Conservation (phyloP, 37 sponge, comb jelly and placozoan species). For the Agelas oroides region DNA sequence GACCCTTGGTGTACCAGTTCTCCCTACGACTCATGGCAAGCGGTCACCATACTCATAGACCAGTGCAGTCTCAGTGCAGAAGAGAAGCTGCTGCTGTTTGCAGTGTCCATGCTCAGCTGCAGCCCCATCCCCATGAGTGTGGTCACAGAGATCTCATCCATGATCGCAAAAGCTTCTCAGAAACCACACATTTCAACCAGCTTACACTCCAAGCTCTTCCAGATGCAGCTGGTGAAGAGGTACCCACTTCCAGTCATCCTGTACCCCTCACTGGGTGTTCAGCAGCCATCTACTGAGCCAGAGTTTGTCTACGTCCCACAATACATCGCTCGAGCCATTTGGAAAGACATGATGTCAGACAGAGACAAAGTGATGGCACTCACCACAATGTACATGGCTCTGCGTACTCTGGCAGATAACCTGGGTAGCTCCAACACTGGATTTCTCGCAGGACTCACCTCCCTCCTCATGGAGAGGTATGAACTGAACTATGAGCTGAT, state of each 20-base stretch:
- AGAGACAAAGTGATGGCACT: constrained; percentile 30
- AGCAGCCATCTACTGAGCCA: background rate
- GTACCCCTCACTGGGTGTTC: background rate
- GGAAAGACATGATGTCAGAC: constrained; percentile 28
- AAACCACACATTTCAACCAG: constrained; percentile 22
- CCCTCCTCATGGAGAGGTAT: background rate
- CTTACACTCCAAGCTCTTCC: background rate
- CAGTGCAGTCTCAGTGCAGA: constrained; percentile 12
- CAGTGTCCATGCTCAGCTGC: constrained; percentile 28
- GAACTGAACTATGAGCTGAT: constrained; percentile 17
- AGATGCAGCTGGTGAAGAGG: background rate
- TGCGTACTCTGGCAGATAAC: background rate
- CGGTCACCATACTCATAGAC: constrained; percentile 19
- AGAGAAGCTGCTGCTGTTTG: constrained; percentile 26
- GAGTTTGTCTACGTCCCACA: constrained; percentile 45
- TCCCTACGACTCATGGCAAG: constrained; percentile 49
- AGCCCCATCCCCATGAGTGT: constrained; percentile 14
- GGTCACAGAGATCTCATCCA: constrained; percentile 22
- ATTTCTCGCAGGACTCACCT: background rate
- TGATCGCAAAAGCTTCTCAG: constrained; percentile 17
- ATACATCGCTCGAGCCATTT: constrained; percentile 13
- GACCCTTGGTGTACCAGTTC: constrained; percentile 21
- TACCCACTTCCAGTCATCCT: constrained; percentile 37
- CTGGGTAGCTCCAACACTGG: background rate
- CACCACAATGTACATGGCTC: background rate